Conservation (phyloP, 2,888 invertebrate species). For the Dascillus cervinus region DNA sequence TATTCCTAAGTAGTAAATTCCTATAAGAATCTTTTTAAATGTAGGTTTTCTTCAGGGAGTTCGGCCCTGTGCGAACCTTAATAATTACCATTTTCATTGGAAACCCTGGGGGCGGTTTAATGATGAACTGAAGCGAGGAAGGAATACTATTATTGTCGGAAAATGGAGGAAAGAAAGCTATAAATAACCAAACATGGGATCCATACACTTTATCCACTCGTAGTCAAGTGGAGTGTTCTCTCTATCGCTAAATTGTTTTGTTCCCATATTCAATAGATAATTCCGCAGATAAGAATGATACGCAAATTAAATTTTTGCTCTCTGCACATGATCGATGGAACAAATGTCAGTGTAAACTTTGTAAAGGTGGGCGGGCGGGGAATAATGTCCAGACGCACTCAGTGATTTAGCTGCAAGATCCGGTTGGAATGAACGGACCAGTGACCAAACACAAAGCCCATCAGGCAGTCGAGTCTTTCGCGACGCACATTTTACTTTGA, state of each 20-base stretch:
- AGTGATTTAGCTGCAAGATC: constrained; percentile 35
- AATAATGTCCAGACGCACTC: constrained; percentile 24
- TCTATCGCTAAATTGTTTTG: too few species aligned
- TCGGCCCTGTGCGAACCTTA: constrained; percentile 14
- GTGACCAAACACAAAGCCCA: constrained; percentile 38
- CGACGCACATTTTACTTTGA: too few species aligned
- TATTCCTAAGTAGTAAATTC: too few species aligned
- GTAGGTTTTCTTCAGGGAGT: too few species aligned
- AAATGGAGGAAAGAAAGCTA: constrained; percentile 37
- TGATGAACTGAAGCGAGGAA: constrained; percentile 35
- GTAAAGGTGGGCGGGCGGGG: constrained; percentile 18
- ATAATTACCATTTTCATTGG: constrained; percentile 23
- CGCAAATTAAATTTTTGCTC: too few species aligned
- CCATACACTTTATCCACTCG: constrained; percentile 23
- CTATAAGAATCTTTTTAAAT: too few species aligned
- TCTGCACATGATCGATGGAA: too few species aligned
- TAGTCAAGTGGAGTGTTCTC: constrained; percentile 13
- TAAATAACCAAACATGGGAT: constrained; percentile 34
- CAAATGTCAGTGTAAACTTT: constrained; percentile 21
- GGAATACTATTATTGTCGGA: constrained; percentile 40
- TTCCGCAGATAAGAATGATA: too few species aligned
- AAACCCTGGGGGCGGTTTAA: constrained; percentile 33
- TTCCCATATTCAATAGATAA: too few species aligned
- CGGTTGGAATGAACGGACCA: constrained; percentile 35
- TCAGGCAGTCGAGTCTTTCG: constrained; percentile 33